These are phyloP conservation scores for Phycodurus eques DNA, from an alignment of 2,113 vertebrate genomes.

Conservation along the genomic window DNA sequence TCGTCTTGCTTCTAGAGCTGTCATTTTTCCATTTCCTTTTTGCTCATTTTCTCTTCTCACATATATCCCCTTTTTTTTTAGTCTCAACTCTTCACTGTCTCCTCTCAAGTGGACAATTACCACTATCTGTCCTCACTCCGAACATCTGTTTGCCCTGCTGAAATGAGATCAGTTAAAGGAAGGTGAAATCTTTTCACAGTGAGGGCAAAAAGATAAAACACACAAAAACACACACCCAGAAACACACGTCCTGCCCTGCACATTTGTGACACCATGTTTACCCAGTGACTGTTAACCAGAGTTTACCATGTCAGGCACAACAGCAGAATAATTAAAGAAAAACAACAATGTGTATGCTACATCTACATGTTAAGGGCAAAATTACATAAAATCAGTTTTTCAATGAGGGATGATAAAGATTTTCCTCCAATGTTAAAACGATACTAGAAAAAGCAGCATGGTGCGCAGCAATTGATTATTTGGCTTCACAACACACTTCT, in stretches of 20 bases:
- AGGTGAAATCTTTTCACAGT: slow-evolving; percentile 66
- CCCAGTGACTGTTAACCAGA: not conserved
- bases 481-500: not conserved
- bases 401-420: not conserved
- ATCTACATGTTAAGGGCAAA: not conserved
- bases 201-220: slow-evolving; percentile 62
- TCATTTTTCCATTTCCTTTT: slow-evolving; percentile 46
- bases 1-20: slow-evolving; percentile 55
- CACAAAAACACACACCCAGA: slow-evolving; percentile 23
- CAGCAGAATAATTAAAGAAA: not conserved
- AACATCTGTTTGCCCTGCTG: slow-evolving; percentile 62
- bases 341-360: not conserved
- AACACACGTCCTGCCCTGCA: slow-evolving; percentile 15
- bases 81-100: slow-evolving; percentile 46
- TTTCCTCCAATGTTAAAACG: not conserved
- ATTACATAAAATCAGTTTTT: not conserved
- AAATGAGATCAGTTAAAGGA: slow-evolving; percentile 72
- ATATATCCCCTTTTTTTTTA: slow-evolving; percentile 23
- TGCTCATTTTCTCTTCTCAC: slow-evolving; percentile 22
- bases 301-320: not conserved
- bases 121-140: slow-evolving; percentile 52
- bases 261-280: slow-evolving; percentile 50
- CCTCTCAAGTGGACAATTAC: slow-evolving; percentile 65
- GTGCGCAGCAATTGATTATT: not conserved
- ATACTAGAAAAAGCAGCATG: not conserved